These are phyloP conservation scores for Hippopotamus amphibius DNA, from an alignment of 2,113 vertebrate genomes.

Conservation along the genomic window DNA sequence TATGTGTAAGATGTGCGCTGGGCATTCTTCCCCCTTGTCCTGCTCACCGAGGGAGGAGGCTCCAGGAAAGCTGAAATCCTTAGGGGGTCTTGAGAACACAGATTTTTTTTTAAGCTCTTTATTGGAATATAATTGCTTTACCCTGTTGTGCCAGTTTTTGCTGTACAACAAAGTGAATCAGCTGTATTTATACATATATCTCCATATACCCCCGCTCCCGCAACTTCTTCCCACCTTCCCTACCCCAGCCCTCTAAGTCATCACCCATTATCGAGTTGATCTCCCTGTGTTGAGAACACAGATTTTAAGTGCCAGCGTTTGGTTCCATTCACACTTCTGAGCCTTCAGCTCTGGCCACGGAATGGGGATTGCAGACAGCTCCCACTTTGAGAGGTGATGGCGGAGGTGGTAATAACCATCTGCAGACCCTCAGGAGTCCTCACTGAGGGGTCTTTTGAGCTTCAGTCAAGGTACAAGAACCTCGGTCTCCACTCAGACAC, in stretches of 20 bases:
- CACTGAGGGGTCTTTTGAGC: background rate
- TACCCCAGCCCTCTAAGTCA: too few relatives aligned
- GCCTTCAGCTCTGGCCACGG: background rate
- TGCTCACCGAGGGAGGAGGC: background rate
- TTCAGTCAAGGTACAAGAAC: background rate
- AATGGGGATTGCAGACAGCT: background rate
- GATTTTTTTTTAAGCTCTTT: background rate
- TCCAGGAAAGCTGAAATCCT: background rate
- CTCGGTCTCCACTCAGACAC: background rate
- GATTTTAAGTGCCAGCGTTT: background rate
- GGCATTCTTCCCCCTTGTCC: background rate
- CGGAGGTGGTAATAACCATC: background rate
- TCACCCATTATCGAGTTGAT: too few relatives aligned
- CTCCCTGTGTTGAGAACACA: background rate
- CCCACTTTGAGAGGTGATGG: background rate
- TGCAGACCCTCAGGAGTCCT: background rate
- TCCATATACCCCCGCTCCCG: too few relatives aligned
- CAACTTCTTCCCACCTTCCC: too few relatives aligned
- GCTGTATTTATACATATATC: too few relatives aligned
- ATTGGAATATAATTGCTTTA: too few relatives aligned
- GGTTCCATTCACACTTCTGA: too few relatives aligned
- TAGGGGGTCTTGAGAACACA: background rate
- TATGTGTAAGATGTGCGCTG: rapidly evolving
- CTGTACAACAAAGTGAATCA: too few relatives aligned
- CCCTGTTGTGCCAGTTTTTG: too few relatives aligned